Evolutionary conservation across 2,888 invertebrate species (phyloP).

Genomic region (Ennomos fuscantarius): DNA sequence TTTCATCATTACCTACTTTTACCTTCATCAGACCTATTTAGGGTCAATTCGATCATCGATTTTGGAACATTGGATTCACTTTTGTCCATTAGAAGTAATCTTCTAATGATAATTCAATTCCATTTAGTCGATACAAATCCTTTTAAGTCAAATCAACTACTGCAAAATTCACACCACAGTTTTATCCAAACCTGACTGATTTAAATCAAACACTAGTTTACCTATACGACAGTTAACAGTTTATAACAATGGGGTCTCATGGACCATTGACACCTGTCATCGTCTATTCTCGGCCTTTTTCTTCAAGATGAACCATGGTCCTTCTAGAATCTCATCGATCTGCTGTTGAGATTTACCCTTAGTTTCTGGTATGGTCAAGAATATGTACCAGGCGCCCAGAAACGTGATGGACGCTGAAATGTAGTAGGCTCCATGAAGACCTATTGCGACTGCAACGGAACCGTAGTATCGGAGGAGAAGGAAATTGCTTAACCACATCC

Average conservation of each 20-base stretch:
- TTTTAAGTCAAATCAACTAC: no score
- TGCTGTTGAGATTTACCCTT: constrained; percentile 70
- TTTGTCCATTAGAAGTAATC: no score
- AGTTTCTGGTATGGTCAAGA: constrained; percentile 68
- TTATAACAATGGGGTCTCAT: constrained; percentile 45
- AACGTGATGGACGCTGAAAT: constrained; percentile 71
- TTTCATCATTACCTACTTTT: no score
- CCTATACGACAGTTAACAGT: constrained; percentile 2
- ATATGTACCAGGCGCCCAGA: constrained; percentile 67
- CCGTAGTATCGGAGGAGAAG: constrained; percentile 76
- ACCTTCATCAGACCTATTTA: no score
- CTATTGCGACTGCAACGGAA: constrained; percentile 63
- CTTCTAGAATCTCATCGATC: constrained; percentile 65
- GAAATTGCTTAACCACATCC: constrained; percentile 79
- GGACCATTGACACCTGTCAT: constrained; percentile 57
- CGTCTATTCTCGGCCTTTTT: constrained; percentile 56
- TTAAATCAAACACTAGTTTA: background rate
- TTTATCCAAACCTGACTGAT: background rate
- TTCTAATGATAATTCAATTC: no score
- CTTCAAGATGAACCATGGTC: constrained; percentile 58
- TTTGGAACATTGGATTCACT: no score
- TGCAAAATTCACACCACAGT: no score
- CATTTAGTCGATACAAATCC: no score
- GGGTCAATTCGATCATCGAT: no score
- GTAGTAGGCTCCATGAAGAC: constrained; percentile 75